Evolutionary conservation across 2,113 vertebrate species (phyloP).

Genomic region (Cyprinodon variegatus): DNA sequence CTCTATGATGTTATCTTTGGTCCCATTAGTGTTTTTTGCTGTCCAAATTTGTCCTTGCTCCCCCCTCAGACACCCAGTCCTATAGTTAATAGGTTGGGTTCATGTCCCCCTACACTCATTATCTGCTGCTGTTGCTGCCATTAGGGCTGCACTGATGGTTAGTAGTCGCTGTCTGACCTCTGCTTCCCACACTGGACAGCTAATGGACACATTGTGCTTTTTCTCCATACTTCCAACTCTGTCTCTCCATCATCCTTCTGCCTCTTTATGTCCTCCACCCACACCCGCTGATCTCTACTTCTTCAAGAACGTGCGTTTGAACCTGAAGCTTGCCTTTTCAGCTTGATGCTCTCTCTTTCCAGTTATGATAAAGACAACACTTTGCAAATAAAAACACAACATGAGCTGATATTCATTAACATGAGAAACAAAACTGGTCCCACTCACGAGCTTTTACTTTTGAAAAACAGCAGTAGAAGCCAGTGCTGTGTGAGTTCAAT

Average conservation of each 20-base stretch:
- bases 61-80: slow-evolving; percentile 17
- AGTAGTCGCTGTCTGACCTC: slow-evolving; percentile 41
- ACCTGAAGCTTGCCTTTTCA: not conserved
- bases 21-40: slow-evolving; percentile 22
- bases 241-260: slow-evolving; percentile 1
- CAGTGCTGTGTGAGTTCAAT: too few relatives aligned
- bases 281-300: slow-evolving; percentile 12
- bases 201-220: slow-evolving; percentile 50
- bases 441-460: not conserved
- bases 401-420: not conserved
- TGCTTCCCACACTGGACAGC: slow-evolving; percentile 33
- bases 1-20: slow-evolving; percentile 15
- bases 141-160: slow-evolving; percentile 37
- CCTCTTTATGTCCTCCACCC: slow-evolving; percentile 13
- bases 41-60: slow-evolving; percentile 25
- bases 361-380: not conserved
- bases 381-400: not conserved
- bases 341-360: not conserved
- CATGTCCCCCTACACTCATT: slow-evolving; percentile 39
- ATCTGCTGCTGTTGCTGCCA: slow-evolving; percentile 25
- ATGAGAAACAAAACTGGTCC: not conserved
- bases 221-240: slow-evolving; percentile 5
- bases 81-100: slow-evolving; percentile 48
- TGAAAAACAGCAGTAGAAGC: too few relatives aligned
- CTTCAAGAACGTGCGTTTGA: slow-evolving; percentile 12